Evolutionary conservation across 2,888 invertebrate genomes (phyloP), one percentile per base, ranked within the genome.

Genomic region (Argyresthia albistria): DNA sequence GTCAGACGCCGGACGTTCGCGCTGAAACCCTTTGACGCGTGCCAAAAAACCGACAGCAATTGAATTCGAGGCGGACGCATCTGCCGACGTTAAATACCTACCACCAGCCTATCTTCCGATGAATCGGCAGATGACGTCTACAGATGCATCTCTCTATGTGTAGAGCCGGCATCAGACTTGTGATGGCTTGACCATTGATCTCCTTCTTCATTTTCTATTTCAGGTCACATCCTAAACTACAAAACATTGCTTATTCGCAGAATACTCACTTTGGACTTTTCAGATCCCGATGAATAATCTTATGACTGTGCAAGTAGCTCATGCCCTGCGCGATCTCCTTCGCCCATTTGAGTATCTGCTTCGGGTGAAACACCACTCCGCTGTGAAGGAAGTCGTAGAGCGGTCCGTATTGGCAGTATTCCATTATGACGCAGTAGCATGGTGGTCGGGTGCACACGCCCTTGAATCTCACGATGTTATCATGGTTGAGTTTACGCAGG

Each of bases 201-300:
- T 25, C 25, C 6, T 25, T 25, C 25, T 25, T 25, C 3, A 25
- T 25, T 25, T 25, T 25, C 6, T 4, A 25, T 25, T 25, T 25
- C n/a, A n/a, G 25, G 25, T 25, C 25, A 25, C 25, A 2, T 2
- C 2, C 25, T 25, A 25, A 2, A 25, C 25, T 6, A 25, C 25
- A 25, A 25, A 83, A 81, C 54, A 54, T 45, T n/a, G 48, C n/a
- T 6, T 4, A n/a, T 6, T 39, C n/a, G 39, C 9, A 39, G 7
- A 35, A 47, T 46, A 90, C 94, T 92, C 91, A 98, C 98, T 99
- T 99, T 48, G 99, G 99, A 71, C 98, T 98, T 83, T 99, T 99
- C 58, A 99, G 91, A 89, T 99, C 99, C 57, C 99, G 89, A 73
- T 99, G 99, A 67, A 99, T 98, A 64, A 99, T 98, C 87, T 97